Conservation (phyloP, 2,888 invertebrate species). For the Agonum fuliginosum region DNA sequence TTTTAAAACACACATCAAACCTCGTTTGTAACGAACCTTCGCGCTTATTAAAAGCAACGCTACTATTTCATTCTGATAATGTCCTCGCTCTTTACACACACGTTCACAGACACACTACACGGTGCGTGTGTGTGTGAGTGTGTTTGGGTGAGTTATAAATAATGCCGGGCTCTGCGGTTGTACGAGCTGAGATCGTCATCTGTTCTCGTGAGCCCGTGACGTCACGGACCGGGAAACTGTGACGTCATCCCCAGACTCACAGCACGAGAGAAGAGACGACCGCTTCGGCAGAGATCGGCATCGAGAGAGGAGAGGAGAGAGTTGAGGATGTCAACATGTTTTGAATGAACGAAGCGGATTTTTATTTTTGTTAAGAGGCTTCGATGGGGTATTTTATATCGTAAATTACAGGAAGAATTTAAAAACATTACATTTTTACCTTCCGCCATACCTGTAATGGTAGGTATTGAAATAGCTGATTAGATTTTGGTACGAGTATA, state of each 20-base stretch:
- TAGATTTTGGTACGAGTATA: too few species aligned
- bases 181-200: slow-evolving; percentile 40
- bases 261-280: neutral
- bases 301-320: neutral
- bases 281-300: neutral
- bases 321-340: neutral
- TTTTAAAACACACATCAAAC: too few species aligned
- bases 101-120: neutral
- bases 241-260: slow-evolving; percentile 33
- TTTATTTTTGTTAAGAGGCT: neutral
- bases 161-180: neutral
- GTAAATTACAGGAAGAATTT: too few species aligned
- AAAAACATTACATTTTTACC: too few species aligned
- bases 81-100: too few species aligned
- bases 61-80: too few species aligned
- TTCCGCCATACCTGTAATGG: too few species aligned
- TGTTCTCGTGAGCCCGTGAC: slow-evolving; percentile 23
- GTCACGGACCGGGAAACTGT: slow-evolving; percentile 18
- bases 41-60: too few species aligned
- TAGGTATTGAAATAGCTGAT: too few species aligned
- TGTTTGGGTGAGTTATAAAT: slow-evolving; percentile 26
- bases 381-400: too few species aligned
- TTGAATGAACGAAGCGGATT: neutral
- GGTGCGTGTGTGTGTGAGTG: neutral
- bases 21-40: too few species aligned